Base-by-base conservation (phyloP, 2,797 vertebrate species). In the Clamator glandarius region DNA sequence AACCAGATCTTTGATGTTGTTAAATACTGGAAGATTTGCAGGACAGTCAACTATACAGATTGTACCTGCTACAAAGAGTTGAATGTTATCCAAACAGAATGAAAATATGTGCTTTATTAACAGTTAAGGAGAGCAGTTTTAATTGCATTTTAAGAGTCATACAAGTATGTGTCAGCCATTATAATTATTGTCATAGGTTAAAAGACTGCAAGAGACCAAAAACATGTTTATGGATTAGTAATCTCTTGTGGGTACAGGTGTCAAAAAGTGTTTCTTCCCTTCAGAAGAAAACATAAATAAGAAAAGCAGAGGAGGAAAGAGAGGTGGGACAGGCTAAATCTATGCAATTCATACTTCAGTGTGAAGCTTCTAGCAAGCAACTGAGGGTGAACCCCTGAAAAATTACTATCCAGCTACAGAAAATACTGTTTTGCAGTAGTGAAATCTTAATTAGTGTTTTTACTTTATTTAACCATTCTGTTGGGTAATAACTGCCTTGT, bases 171-270 rank as follows among this genome's bases (percentile, higher is more conserved):
- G 28, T 84, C 72, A 97, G 87, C 82, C 79, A 93, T 93, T 93
- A 78, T 90, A 97, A 96, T 95, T 95, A 96, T 96, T 97, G 87
- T 54, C 79, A 94, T 42, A 91, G 70, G 62, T 50, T 97, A 69
- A 91, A 96, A 97, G 79, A 87, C 87, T 95, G 67, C 59, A 92
- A 89, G 64, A 96, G 59, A 96, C 89, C 69, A 97, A 96, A 96
- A 92, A 89, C 54, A 95, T 69, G 66, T 94, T 97, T 95, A 96
- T 93, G 90, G 92, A 97, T 98, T 97, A 96, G 84, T 78, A 97
- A 95, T 96, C 70, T 97, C 92, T 91, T 93, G 79, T 89, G 80
- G 69, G 72, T 64, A 9, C 76, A 59, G 67, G 89, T 89, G 59
- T 87, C 87, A 69, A 84, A 96, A 96, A 92, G 50, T 76, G 61